Evolutionary conservation across 2,113 vertebrate genomes (phyloP).

Genomic region (Opisthocomus hoazin): DNA sequence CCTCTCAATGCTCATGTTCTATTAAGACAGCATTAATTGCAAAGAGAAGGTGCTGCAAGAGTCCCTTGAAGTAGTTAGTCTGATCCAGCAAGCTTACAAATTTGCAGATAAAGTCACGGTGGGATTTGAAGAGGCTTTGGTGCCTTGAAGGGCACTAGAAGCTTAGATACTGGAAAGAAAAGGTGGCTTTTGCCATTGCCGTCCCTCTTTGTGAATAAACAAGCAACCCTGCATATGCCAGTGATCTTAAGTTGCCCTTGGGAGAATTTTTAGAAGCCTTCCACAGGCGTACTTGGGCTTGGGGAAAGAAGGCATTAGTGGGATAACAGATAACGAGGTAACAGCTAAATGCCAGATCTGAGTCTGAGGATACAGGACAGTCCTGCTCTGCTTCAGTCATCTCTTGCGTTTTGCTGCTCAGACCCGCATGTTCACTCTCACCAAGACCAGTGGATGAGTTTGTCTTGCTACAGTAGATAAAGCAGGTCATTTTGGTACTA

Average conservation of each 20-base stretch:
- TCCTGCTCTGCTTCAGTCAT: neutral
- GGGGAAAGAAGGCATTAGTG: neutral
- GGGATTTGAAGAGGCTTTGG: neutral
- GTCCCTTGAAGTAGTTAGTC: neutral
- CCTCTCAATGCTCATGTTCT: neutral
- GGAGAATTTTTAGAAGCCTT: neutral
- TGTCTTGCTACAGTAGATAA: neutral
- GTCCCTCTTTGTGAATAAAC: neutral
- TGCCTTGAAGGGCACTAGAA: neutral
- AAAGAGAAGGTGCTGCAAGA: neutral
- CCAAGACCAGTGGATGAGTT: neutral
- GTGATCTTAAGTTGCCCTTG: neutral
- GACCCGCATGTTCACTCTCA: neutral
- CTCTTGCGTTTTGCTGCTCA: neutral
- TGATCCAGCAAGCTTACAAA: neutral
- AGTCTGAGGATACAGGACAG: neutral
- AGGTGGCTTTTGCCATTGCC: neutral
- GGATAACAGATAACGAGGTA: neutral
- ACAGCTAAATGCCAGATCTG: neutral
- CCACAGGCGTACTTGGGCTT: neutral
- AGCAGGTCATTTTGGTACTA: neutral
- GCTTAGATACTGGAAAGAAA: neutral
- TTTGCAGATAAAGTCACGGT: neutral
- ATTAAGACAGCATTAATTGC: neutral
- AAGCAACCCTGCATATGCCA: too few relatives aligned